Evolutionary conservation across 2,797 vertebrate genomes (phyloP), one percentile per base, ranked within the genome.

Genomic region (Hozukius guyotensis): DNA sequence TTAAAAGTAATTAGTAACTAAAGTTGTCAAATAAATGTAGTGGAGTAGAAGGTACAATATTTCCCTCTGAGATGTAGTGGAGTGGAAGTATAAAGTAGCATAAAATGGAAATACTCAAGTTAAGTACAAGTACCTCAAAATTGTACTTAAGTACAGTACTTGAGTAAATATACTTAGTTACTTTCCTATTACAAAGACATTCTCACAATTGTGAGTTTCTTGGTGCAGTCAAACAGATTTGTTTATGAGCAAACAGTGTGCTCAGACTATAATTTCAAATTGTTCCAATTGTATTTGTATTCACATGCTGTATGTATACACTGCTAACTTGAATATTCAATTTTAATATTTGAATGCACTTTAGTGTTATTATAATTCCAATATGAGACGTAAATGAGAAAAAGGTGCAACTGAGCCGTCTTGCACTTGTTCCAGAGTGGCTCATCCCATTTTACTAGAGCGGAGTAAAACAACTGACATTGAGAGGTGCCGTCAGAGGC

Each of bases 381-480:
- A 18, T 62, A 4, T 62, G 14, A 31, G 25, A 65, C 16, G 11
- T 34, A 69, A 65, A 73, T 61, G 8, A 72, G 25, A 55, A 72
- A 66, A 84, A 79, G 14, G 29, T 85, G 8, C 29, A 81, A 32
- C 38, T 36, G 22, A 34, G 60, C 74, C 68, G 60, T 69, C 60
- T 52, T 75, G 34, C 46, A 68, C 60, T 80, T 66, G 55, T 75
- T 82, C 24, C 76, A 57, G 75, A 69, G 49, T 64, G 79, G 81
- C 49, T 77, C 64, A 63, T 80, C 69, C 69, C 29, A 8, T 83
- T 87, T 84, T 14, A 75, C 32, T 25, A 13, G n/a, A 81, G 77
- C 42, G 36, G 27, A 89, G 85, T 81, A 56, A 84, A 93, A 71
- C 78, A 82, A 80, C 49, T 89, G 86, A 87, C 91, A 92, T 67